phyloP scores from a whole-genome alignment of 2,113 vertebrate species.

The Mesocricetus auratus region DNA sequence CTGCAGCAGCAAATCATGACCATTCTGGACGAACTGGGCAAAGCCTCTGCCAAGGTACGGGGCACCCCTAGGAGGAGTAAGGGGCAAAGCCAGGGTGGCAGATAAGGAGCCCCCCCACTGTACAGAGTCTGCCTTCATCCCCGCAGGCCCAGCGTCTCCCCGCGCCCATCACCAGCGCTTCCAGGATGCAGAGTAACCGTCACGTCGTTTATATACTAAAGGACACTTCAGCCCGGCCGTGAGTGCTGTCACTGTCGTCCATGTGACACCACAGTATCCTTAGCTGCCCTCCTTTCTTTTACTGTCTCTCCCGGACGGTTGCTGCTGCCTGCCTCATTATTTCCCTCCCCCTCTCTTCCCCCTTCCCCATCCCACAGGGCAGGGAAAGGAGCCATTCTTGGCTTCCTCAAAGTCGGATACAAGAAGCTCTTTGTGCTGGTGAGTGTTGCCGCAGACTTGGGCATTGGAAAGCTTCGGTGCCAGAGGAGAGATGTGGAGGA shows the following conservation, averaged over 20 bases:
- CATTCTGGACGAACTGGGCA: slow-evolving; percentile 86
- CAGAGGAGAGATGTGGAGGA: background rate
- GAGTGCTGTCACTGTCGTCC: slow-evolving; percentile 45
- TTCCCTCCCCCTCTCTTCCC: too few species aligned
- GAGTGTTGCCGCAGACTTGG: slow-evolving; percentile 78
- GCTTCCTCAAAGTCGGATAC: slow-evolving; percentile 95
- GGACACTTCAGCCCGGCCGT: slow-evolving; percentile 90
- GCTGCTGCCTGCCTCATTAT: background rate
- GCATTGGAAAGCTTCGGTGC: background rate
- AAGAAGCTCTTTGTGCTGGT: slow-evolving; percentile 96
- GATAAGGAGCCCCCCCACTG: background rate
- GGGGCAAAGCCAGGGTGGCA: background rate
- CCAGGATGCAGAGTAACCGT: slow-evolving; percentile 91
- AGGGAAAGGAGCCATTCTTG: slow-evolving; percentile 89
- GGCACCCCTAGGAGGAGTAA: background rate
- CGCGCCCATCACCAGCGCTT: slow-evolving; percentile 92
- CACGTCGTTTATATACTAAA: slow-evolving; percentile 94
- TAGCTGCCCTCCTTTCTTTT: background rate
- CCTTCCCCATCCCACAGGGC: slow-evolving; percentile 74
- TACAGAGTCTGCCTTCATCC: background rate
- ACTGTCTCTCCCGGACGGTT: background rate
- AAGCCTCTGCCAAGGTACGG: slow-evolving; percentile 87
- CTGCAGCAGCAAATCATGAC: slow-evolving; percentile 85
- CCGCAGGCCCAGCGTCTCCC: slow-evolving; percentile 92
- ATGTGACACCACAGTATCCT: background rate